Evolutionary conservation across 2,113 vertebrate species (phyloP), one percentile per base, ranked within the genome.

Genomic region (Balaenoptera acutorostrata): DNA sequence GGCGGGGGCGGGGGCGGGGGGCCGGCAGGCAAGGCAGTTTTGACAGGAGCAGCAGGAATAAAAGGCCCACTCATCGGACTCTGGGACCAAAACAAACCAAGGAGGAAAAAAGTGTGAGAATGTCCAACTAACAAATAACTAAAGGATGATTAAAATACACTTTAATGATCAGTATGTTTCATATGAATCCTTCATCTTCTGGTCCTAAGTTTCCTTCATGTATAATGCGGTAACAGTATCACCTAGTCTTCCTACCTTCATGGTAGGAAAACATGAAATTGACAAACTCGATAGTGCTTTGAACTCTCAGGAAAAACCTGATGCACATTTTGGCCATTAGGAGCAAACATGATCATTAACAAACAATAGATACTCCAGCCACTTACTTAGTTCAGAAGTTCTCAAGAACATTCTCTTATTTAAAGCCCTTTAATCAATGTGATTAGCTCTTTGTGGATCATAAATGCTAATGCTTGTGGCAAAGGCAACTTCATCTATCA

Each of bases 31-130:
- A 98, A 81, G 83, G 98, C 95, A 88, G 95, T 86, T 97, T 96
- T 97, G 96, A 98, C 98, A 68, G 98, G 96, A 97, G 97, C 94
- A 93, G 98, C 97, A 27, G 98, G 98, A 80, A 98, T 98, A 90
- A 99, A 98, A 96, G 98, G 98, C 94, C 94, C 90, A 0, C 98
- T 98, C 96, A 99, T 95, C 0, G 98, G 98, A 97, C 93, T 98
- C 99, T 99, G 93, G 41, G 8, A n/a, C 96, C 89, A n/a, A 96
- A 87, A 94, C 68, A 95, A 97, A 97, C 21, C 46, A 4, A 6
- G 66, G 72, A 64, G 41, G 17, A 29, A 59, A 63, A 81, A 52
- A 31, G 29, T 63, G n/a, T 97, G 68, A 97, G 93, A 89, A 66
- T 31, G 39, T 4, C 39, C 57, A 86, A 82, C 33, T 52, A 64